Percentiles rank a stretch among this genome's conserved stretches.
These are phyloP conservation scores for Pseudomyrmex flavicornis DNA, from an alignment of 1,140 invertebrate species.

Conservation along the genomic window DNA sequence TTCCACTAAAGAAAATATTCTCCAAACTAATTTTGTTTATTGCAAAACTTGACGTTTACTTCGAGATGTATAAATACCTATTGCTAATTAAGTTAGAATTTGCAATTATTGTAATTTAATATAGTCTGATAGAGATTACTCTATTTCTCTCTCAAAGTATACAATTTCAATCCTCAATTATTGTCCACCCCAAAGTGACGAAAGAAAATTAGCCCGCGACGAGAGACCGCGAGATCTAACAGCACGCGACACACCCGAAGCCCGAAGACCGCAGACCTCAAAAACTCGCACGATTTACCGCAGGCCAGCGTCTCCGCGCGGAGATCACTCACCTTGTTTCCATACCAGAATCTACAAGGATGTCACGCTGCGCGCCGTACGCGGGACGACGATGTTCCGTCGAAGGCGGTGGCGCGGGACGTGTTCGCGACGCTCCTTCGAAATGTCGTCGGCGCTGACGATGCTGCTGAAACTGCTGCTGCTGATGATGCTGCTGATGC, in stretches of 20 bases:
- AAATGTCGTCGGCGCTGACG: conserved; percentile 49
- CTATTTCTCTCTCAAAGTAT: background rate
- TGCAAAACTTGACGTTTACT: no score
- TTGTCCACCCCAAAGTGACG: no score
- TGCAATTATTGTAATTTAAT: no score
- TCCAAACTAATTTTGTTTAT: no score
- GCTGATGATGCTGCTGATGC: conserved; percentile 53
- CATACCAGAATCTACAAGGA: conserved; percentile 76
- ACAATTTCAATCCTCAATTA: background rate
- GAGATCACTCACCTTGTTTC: conserved; percentile 82
- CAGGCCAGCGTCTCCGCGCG: background rate
- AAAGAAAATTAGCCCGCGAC: background rate
- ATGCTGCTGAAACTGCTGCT: conserved; percentile 34
- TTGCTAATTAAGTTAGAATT: background rate
- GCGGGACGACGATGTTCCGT: conserved; percentile 56
- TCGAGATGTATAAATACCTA: no score
- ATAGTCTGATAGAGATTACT: no score
- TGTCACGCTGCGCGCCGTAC: conserved; percentile 64
- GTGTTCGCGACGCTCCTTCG: conserved; percentile 40
- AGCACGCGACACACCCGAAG: conserved; percentile 26
- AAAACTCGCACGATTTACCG: background rate
- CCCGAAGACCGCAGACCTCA: background rate
- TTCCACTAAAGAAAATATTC: no score
- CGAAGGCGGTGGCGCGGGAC: conserved; percentile 39
- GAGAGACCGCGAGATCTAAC: background rate